Evolutionary conservation across 2,113 vertebrate species (phyloP).

Genomic region (Plecotus auritus): DNA sequence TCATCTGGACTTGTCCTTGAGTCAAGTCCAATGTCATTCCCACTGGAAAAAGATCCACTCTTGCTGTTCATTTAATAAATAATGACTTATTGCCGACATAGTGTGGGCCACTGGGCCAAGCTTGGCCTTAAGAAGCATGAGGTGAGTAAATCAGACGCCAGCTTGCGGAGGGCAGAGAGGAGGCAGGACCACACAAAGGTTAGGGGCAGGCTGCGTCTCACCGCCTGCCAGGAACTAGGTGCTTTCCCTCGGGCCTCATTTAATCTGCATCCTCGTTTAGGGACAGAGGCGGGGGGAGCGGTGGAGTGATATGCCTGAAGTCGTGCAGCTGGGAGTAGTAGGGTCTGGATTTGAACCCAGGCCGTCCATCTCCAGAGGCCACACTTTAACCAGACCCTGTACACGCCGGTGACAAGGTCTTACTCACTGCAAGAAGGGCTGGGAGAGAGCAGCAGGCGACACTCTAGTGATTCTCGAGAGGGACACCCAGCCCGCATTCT

Average conservation of each 20-base stretch:
- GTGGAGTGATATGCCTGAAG: background rate
- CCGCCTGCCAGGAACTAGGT: background rate
- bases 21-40: background rate
- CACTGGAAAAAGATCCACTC: background rate
- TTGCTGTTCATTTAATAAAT: background rate
- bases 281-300: background rate
- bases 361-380: background rate
- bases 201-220: background rate
- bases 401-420: background rate
- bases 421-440: background rate
- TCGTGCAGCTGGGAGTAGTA: background rate
- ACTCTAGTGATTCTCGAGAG: background rate
- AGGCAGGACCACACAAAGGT: rapidly evolving
- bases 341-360: background rate
- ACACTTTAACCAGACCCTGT: background rate
- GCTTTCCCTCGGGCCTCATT: background rate
- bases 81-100: background rate
- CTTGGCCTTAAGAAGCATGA: background rate
- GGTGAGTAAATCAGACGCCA: background rate
- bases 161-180: background rate
- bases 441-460: background rate
- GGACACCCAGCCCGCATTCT: rapidly evolving
- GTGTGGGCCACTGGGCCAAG: background rate
- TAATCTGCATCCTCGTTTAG: background rate
- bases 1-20: too few species aligned